Evolutionary conservation across 2,888 invertebrate genomes (phyloP), one percentile per base, ranked within the genome.

Genomic region (Holacanthella duospinosa): DNA sequence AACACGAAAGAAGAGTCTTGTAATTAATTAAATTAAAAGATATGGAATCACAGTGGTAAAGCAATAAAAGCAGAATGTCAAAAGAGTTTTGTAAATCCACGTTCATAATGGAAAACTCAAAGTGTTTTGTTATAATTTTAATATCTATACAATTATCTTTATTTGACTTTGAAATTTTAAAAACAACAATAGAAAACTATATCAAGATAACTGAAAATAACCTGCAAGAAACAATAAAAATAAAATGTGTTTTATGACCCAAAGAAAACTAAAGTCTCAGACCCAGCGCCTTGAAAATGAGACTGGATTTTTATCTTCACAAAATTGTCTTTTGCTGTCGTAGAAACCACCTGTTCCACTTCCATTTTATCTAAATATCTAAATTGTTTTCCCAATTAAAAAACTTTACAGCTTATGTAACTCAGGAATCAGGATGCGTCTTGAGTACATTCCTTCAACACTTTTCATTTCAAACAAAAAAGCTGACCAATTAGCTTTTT

Each of bases 211-310:
- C n/a, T n/a, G n/a, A n/a, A n/a, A n/a, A n/a, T n/a, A n/a, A n/a
- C n/a, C n/a, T n/a, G n/a, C n/a, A n/a, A n/a, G 48, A 21, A 48
- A 48, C 48, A 48, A 48, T 48, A 48, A 48, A 48, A 48, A 48
- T 48, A 48, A 48, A 48, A 48, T 48, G 21, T 4, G 48, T 48
- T 48, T 48, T 48, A 48, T 48, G 48, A 48, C 4, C 19, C 48
- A 21, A 48, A 21, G n/a, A n/a, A n/a, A n/a, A n/a, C n/a, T n/a
- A n/a, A n/a, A n/a, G n/a, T n/a, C n/a, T n/a, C n/a, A n/a, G n/a
- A n/a, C n/a, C n/a, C n/a, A n/a, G n/a, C 48, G 4, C 12, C 48
- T 48, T 9, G 36, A 48, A 9, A 16, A 6, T 48, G 12, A 21
- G 19, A 9, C 48, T 48, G 48, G 48, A 48, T 48, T 9, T 36